Conservation (phyloP, 2,113 vertebrate species). For the Proterorhinus semilunaris region DNA sequence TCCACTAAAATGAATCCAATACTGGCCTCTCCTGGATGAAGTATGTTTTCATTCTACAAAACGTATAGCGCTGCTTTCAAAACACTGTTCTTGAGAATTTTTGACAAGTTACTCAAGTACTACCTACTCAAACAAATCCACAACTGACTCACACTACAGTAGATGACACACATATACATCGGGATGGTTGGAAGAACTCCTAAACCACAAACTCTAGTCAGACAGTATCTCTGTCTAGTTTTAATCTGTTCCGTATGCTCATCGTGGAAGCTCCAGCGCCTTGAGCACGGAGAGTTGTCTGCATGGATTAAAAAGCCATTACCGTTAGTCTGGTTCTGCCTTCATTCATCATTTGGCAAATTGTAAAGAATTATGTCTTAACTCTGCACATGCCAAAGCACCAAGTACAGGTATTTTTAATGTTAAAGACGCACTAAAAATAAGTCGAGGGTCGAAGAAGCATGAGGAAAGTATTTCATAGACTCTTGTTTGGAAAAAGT, state of each 20-base stretch:
- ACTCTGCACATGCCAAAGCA: background rate
- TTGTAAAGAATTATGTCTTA: background rate
- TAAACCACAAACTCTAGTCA: conserved; percentile 3
- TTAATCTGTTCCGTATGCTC: background rate
- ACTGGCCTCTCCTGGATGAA: too few species aligned
- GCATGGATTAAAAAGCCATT: background rate
- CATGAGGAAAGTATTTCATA: background rate
- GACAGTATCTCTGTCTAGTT: conserved; percentile 3
- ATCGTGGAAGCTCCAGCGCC: background rate
- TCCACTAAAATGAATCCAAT: too few species aligned
- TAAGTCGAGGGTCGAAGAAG: too few species aligned
- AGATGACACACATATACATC: background rate
- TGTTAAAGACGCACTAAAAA: background rate
- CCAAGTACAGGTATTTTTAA: background rate
- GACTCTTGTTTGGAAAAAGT: background rate
- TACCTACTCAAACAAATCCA: background rate
- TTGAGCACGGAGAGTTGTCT: background rate
- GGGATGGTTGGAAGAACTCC: conserved; percentile 2
- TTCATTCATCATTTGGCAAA: conserved; percentile 19
- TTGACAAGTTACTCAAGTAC: background rate
- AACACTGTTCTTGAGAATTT: background rate
- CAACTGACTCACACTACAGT: background rate
- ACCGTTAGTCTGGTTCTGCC: background rate
- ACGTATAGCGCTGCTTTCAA: background rate
- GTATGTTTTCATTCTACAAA: too few species aligned